A percentile compares a stretch with the other conserved stretches of the same genome.
These are phyloP conservation scores for Stegostoma tigrinum DNA, from an alignment of 2,113 vertebrate species.

Conservation along the genomic window DNA sequence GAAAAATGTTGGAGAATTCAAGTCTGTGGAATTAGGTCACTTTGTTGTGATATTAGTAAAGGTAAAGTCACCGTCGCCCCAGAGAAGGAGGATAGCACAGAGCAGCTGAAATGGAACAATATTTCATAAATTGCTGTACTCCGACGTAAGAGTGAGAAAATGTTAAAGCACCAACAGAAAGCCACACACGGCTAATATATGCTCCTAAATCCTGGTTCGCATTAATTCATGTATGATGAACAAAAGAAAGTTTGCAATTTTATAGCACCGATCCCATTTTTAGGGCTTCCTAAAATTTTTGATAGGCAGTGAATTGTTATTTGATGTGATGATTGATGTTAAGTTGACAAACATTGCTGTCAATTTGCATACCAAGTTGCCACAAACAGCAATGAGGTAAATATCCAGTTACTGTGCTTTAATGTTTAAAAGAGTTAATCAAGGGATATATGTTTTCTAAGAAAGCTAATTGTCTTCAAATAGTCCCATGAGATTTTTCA, in stretches of 20 bases:
- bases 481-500: neutral
- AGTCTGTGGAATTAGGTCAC: neutral
- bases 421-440: neutral
- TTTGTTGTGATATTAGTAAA: neutral
- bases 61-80: too few species aligned
- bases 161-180: neutral
- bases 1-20: neutral
- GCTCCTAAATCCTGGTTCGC: neutral
- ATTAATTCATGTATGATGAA: neutral
- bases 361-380: neutral
- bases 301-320: neutral
- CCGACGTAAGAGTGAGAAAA: neutral
- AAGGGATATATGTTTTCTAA: neutral
- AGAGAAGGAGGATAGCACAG: neutral
- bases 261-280: neutral
- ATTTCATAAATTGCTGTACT: neutral
- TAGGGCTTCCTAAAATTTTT: neutral
- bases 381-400: neutral
- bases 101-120: neutral
- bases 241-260: neutral
- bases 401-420: neutral
- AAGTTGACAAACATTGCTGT: neutral
- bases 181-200: neutral
- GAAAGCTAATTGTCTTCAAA: neutral
- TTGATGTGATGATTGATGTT: neutral